Base-by-base conservation (phyloP, 2,888 invertebrate species). In the Dendrolimus houi region DNA sequence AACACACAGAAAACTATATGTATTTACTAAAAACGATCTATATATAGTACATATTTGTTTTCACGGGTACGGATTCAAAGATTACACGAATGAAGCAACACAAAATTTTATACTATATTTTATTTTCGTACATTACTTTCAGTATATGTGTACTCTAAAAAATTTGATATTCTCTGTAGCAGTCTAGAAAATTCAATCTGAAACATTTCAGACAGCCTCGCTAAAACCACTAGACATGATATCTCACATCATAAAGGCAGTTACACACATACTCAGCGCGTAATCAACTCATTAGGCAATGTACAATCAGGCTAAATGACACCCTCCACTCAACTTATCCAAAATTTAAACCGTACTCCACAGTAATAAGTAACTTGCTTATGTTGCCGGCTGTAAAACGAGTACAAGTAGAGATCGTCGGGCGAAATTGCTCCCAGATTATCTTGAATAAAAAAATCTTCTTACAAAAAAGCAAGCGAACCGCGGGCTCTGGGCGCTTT, bases 401-500 rank as follows among this genome's bases (percentile, higher is more conserved):
- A 64, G 61, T 62, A 69, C 69, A 67, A 62, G 68, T 63, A 63
- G 41, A 59, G 59, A 59, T 56, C 56, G 56, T 54, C 52, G 53
- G 47, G 42, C 67, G 67, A 77, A 81, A 83, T 81, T 81, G 76
- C 77, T 76, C 75, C 64, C 71, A 78, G 82, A 82, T 81, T 77
- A 83, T 79, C 77, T 72, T 64, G 75, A 75, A 68, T 65, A 71
- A 79, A 74, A 75, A 77, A 77, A 79, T 73, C 72, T 69, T 70
- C 72, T 77, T 74, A 81, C 77, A 84, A 82, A 86, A 84, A 81
- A 79, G 69, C 75, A 69, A 77, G 67, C 80, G 78, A 71, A 81
- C 81, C 87, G 80, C 83, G 66, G 73, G 72, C 73, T 70, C 73
- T 65, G 47, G 47, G 9, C 47, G 71, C 68, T 73, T 67, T 77